Conservation (phyloP, 2,888 invertebrate species). For the Junonia oenone region DNA sequence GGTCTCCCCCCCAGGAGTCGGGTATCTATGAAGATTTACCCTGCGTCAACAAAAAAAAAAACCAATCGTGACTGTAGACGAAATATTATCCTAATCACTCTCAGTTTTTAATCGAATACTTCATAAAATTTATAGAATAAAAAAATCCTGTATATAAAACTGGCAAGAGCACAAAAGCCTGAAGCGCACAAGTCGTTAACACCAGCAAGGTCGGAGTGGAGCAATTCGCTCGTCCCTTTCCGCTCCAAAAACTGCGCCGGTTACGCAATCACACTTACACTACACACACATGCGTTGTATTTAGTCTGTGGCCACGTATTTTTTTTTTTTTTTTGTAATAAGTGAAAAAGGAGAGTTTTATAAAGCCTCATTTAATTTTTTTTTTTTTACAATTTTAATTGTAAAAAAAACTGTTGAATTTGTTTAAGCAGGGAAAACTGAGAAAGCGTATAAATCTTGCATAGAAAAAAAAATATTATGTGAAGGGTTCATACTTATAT, state of each 20-base stretch:
- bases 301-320: not conserved
- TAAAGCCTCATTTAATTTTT: too few species aligned
- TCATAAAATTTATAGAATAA: not conserved
- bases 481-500: not conserved
- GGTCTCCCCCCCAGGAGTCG: too few species aligned
- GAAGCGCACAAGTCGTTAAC: slow-evolving; percentile 15
- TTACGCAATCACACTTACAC: slow-evolving; percentile 52
- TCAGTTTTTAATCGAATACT: not conserved
- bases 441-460: too few species aligned
- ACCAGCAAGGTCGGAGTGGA: slow-evolving; percentile 61
- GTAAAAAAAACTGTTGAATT: too few species aligned
- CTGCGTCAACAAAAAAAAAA: too few species aligned
- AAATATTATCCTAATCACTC: too few species aligned
- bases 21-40: too few species aligned
- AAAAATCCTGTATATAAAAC: not conserved
- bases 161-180: slow-evolving; percentile 1
- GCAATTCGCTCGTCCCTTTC: slow-evolving; percentile 65
- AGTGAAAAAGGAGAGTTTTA: not conserved
- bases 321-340: not conserved
- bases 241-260: slow-evolving; percentile 69
- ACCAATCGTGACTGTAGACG: too few species aligned
- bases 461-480: not conserved
- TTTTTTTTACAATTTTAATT: too few species aligned
- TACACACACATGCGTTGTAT: slow-evolving; percentile 10
- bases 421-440: too few species aligned